Evolutionary conservation across 1,140 invertebrate genomes (phyloP), one percentile per base, ranked within the genome.

Genomic region (Drosophila tsacasi): DNA sequence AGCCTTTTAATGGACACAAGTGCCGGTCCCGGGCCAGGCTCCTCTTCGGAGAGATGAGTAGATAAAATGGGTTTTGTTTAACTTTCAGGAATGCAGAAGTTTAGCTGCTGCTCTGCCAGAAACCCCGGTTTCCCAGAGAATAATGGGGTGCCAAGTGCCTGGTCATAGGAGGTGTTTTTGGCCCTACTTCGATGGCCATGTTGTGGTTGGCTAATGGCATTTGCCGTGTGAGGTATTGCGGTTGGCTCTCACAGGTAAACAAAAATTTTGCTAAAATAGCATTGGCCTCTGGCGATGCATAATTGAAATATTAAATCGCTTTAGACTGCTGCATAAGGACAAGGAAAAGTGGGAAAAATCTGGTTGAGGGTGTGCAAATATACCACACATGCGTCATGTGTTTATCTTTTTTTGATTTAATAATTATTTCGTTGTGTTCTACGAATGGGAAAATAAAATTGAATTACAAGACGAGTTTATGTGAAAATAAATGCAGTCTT

Each of bases 1-100:
- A 75, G 71, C 71, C 71, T 74, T 73, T 74, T 74, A 74, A 74
- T 74, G 68, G 68, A 49, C 37, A 55, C 59, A 75, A 75, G 59
- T 64, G 59, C 35, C 40, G 21, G 27, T 59, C 44, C 13, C 40
- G 35, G 49, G 35, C 13, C 52, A 15, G 19, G 52, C 32, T 57
- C 32, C 13, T 57, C 52, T 39, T 17, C 37, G 17, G 40, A 15
- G 21, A 63, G 57, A 75, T 63, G 71, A 55, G 58, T 49, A 52
- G 68, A 73, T 74, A 39, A 52, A 73, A 44, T 52, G 55, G 69
- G 68, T 21, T 73, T 59, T 72, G 68, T 73, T 60, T 74, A 44
- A 44, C 71, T 61, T 61, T 4, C 12, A 52, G 46, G 71, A 74
- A 74, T 73, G 68, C 67, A 73, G 67, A 61, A 30, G 27, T 35